These are phyloP conservation scores for Coracopsis vasa DNA, from an alignment of 2,113 vertebrate genomes.

Conservation along the genomic window DNA sequence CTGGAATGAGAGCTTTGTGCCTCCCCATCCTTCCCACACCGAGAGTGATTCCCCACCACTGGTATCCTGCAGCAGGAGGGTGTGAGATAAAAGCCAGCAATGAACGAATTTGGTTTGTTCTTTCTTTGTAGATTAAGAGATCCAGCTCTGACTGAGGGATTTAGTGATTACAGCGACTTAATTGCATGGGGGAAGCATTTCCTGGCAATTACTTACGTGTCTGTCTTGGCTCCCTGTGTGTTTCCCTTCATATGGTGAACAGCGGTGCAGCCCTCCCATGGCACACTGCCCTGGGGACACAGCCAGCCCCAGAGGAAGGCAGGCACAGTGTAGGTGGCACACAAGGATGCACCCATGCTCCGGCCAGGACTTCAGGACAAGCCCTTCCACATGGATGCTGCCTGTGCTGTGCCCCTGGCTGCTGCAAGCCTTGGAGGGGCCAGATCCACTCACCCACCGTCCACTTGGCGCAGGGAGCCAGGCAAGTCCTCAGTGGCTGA, in stretches of 20 bases:
- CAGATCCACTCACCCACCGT: fast-evolving
- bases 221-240: not conserved
- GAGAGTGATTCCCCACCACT: fast-evolving
- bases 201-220: not conserved
- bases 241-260: fast-evolving
- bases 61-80: not conserved
- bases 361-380: not conserved
- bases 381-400: not conserved
- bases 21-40: fast-evolving
- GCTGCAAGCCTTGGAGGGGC: not conserved
- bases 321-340: not conserved
- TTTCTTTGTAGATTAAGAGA: conserved; percentile 6
- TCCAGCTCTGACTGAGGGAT: not conserved
- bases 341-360: fast-evolving
- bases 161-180: not conserved
- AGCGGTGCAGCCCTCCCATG: fast-evolving
- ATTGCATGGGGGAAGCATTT: not conserved
- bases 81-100: not conserved
- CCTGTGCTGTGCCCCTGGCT: not conserved
- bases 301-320: not conserved
- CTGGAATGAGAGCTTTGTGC: not conserved
- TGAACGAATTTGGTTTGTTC: not conserved
- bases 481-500: fast-evolving
- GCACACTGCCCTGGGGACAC: not conserved
- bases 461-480: not conserved